A percentile compares a stretch with the other conserved stretches of the same genome.
Conservation (phyloP, 2,113 vertebrate species). For the Strix aluco region DNA sequence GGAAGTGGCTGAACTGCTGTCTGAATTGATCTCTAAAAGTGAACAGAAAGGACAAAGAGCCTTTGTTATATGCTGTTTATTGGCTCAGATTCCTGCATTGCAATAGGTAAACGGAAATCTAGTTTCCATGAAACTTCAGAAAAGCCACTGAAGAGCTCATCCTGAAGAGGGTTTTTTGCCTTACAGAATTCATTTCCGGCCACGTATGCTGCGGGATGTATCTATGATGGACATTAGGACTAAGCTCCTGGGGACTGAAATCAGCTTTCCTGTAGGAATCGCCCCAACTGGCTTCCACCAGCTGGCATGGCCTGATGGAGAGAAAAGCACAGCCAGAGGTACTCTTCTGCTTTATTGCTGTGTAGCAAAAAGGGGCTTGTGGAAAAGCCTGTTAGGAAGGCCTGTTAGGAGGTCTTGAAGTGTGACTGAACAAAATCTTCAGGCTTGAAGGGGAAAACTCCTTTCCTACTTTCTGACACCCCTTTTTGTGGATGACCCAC, state of each 20-base stretch:
- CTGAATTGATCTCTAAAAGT: not conserved
- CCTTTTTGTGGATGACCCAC: not conserved
- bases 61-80: not conserved
- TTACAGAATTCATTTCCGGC: constrained; percentile 85
- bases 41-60: not conserved
- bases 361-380: not conserved
- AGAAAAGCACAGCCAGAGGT: constrained; percentile 93
- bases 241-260: constrained; percentile 83
- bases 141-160: not conserved
- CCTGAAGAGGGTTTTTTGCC: not conserved
- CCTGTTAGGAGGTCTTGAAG: not conserved
- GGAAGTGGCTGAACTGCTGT: not conserved
- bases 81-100: not conserved
- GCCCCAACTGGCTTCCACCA: constrained; percentile 90
- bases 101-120: not conserved
- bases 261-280: constrained; percentile 90
- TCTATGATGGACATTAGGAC: constrained; percentile 83
- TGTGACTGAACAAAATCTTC: not conserved
- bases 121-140: not conserved
- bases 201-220: constrained; percentile 84
- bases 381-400: not conserved
- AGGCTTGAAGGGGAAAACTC: not conserved
- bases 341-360: not conserved
- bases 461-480: not conserved
- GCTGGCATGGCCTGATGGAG: constrained; percentile 90